Evolutionary conservation across 2,113 vertebrate genomes (phyloP), one percentile per base, ranked within the genome.

Genomic region (Athene noctua): DNA sequence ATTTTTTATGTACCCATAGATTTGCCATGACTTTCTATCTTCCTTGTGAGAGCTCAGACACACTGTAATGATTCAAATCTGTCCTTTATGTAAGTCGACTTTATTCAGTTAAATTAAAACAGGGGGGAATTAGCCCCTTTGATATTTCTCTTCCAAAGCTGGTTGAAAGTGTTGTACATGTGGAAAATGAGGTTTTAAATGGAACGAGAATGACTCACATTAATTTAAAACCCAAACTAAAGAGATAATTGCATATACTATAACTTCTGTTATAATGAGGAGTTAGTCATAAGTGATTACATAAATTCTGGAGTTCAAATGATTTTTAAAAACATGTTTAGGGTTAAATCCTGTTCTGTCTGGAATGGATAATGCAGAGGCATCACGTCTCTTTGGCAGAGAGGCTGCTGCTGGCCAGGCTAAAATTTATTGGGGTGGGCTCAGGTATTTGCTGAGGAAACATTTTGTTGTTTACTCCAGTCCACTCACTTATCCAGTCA

Each of bases 271-370:
- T 97, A 93, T 96, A 94, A 93, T 49, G 87, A 97, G 68, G 93
- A 95, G 88, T 97, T 97, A 97, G 88, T 96, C 93, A 94, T 94
- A 97, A 96, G 85, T 79, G 96, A 93, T 94, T 96, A 89, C 83
- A 75, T 90, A 97, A 92, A 96, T 97, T 97, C 94, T 95, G 91
- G 96, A 97, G 65, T 96, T 95, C 81, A 88, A 96, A 91, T 90
- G 3, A 94, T 80, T 88, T 66, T 68, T 66, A 30, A 47, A 47
- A 92, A 38, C 52, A 30, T 17, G 7, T 83, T 87, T 79, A 66
- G 73, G 44, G 49, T 72, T 86, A 86, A 91, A 94, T 81, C 23
- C 42, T 68, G 8, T 74, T 54, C 51, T 71, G 40, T 46, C 27
- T 61, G 47, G 23, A 75, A 57, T 5, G 55, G 54, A 85, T 92